Evolutionary conservation across 2,888 invertebrate species (phyloP).

Genomic region (Venusia cambrica): DNA sequence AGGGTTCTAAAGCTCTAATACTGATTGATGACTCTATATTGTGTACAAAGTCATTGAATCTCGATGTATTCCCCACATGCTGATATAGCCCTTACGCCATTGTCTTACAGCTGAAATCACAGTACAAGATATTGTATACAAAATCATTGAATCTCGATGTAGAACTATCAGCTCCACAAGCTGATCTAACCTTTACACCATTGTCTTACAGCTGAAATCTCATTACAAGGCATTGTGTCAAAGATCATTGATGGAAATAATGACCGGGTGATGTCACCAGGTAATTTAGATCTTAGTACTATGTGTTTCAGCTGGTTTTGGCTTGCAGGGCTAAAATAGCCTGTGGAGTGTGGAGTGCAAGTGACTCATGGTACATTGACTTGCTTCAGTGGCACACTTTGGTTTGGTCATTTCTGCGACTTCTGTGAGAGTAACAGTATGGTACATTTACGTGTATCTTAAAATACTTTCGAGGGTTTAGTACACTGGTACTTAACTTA

Average conservation of each 20-base stretch:
- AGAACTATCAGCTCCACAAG: conserved; percentile 10
- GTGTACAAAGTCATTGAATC: conserved; percentile 17
- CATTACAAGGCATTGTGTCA: too few species aligned
- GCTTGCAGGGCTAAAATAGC: conserved; percentile 22
- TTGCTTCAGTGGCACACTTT: conserved; percentile 35
- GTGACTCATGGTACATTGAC: conserved; percentile 35
- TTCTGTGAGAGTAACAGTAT: conserved; percentile 1
- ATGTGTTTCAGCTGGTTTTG: conserved; percentile 14
- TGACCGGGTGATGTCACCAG: too few species aligned
- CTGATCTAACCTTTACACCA: conserved; percentile 12
- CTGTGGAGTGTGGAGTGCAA: conserved; percentile 7
- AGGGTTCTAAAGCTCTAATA: conserved; percentile 18
- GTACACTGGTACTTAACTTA: too few species aligned
- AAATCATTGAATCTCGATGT: conserved; percentile 21
- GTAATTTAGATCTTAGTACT: conserved; percentile 13
- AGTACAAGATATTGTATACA: conserved; percentile 11
- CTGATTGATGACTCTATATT: conserved; percentile 26
- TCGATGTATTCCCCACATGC: conserved; percentile 11
- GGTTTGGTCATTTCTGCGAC: conserved; percentile 23
- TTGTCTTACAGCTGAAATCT: conserved; percentile 14
- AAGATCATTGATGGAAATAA: too few species aligned
- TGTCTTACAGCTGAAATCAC: conserved; percentile 17
- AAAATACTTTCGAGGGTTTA: too few species aligned
- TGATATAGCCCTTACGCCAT: conserved; percentile 5
- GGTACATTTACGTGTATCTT: not conserved